phyloP scores from a whole-genome alignment of 2,113 vertebrate species.

The Propithecus coquereli region DNA sequence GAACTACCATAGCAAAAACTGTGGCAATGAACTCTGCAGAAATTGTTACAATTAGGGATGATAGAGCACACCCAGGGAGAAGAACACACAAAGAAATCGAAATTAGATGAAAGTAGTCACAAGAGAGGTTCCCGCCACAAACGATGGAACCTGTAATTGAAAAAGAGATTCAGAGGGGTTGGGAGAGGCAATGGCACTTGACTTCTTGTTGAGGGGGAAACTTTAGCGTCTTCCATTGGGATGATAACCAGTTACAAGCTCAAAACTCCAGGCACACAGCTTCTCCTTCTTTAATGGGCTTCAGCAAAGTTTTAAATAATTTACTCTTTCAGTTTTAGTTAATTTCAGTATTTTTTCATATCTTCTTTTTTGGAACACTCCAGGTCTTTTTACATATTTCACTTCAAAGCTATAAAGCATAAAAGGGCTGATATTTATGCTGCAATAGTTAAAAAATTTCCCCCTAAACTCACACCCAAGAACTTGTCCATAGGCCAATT shows the following conservation, averaged over 20 bases:
- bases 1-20: not conserved
- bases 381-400: not conserved
- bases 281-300: not conserved
- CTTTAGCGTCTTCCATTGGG: not conserved
- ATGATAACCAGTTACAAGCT: not conserved
- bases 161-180: not conserved
- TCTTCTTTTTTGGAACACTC: not conserved
- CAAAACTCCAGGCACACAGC: not conserved
- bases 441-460: not conserved
- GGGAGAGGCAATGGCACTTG: fast-evolving
- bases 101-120: not conserved
- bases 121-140: not conserved
- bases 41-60: not conserved
- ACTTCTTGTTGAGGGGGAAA: not conserved
- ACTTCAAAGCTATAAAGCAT: not conserved
- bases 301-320: not conserved
- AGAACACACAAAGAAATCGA: not conserved
- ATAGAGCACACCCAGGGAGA: not conserved
- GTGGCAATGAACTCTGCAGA: too few species aligned
- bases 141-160: not conserved
- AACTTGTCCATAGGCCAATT: slow-evolving; percentile 51
- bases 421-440: not conserved
- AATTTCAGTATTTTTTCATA: not conserved
- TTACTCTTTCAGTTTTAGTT: not conserved
- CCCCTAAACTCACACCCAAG: slow-evolving; percentile 29